Base-by-base conservation (phyloP, 2,113 vertebrate species). In the Lasiurus cinereus region DNA sequence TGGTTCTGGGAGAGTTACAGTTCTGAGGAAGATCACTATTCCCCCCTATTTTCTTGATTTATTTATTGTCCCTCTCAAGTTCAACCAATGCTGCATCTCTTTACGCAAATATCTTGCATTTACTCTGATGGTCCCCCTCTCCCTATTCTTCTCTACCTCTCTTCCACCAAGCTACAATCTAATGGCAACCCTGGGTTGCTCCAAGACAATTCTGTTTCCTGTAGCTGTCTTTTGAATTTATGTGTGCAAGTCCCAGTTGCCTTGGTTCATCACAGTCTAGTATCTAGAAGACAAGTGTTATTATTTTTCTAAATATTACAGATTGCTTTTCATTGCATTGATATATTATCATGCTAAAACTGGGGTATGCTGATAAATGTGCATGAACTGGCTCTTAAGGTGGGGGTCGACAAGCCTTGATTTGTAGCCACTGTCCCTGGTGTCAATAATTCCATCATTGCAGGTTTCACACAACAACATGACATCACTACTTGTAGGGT, bases 211-310 rank as follows among this genome's bases (percentile, higher is more conserved):
- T 19, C 33, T 73, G 21, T 74, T 93, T 56, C 9, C 6, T 33
- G 46, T 3, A 88, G 4, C 27, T 83, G 6, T 93, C n/a, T 80
- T 84, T 69, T 82, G 59, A 91, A 73, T 90, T 82, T 59, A 72
- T 82, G 67, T 50, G 31, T 93, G 16, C 22, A 77, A 52, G 18
- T 43, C 36, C 15, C 33, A 29, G 4, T 90, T 95, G 14, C 15
- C 21, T 77, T 92, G 50, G 8, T 5, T 52, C 39, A 7, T 83
- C 29, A 66, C 14, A 27, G 22, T 77, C 29, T 46, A 92, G 19
- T 74, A 54, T 78, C 43, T 66, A n/a, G 3, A 67, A 93, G 70
- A 83, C 18, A 69, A 67, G n/a, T 48, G 6, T 77, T 43, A 54
- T 46, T 76, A 39, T 92, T 4, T 76, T 54, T 50, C 56, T 59